Evolutionary conservation across 2,888 invertebrate species (phyloP).

Genomic region (Drosophila stalkeri): DNA sequence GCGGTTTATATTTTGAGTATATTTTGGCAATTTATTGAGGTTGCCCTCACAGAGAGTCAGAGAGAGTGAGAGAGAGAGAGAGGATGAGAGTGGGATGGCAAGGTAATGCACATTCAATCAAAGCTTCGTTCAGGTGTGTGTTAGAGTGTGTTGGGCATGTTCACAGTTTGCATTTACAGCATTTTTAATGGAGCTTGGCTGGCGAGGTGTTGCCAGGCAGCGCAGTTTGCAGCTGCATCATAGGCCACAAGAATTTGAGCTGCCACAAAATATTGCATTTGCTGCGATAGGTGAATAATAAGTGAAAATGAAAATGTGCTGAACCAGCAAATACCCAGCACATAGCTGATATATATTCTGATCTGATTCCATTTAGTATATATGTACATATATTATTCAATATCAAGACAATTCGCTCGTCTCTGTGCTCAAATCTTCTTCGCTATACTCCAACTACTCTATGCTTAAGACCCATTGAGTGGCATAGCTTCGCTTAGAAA

Average conservation of each 20-base stretch:
- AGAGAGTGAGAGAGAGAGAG: background rate
- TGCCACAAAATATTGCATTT: constrained; percentile 19
- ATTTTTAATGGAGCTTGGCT: constrained; percentile 14
- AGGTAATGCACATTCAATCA: constrained; percentile 44
- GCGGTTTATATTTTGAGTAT: constrained; percentile 38
- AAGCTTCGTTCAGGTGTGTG: background rate
- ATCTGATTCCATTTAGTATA: background rate
- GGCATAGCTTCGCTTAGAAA: too few species aligned
- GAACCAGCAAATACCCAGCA: background rate
- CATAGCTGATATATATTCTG: background rate
- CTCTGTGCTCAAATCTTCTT: too few species aligned
- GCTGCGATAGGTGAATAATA: background rate
- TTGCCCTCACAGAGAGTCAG: background rate
- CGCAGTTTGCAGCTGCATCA: constrained; percentile 3
- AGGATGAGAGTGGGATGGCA: background rate
- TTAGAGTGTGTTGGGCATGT: too few species aligned
- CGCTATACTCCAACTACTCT: background rate
- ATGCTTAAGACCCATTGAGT: background rate
- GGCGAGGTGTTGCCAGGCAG: constrained; percentile 27
- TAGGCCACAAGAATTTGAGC: constrained; percentile 21
- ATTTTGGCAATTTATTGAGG: constrained; percentile 42
- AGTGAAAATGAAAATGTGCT: background rate
- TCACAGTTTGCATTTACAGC: constrained; percentile 3
- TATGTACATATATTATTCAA: background rate
- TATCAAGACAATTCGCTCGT: background rate